Evolutionary conservation across 2,888 invertebrate genomes (phyloP).

Genomic region (Trissolcus brochymenae): DNA sequence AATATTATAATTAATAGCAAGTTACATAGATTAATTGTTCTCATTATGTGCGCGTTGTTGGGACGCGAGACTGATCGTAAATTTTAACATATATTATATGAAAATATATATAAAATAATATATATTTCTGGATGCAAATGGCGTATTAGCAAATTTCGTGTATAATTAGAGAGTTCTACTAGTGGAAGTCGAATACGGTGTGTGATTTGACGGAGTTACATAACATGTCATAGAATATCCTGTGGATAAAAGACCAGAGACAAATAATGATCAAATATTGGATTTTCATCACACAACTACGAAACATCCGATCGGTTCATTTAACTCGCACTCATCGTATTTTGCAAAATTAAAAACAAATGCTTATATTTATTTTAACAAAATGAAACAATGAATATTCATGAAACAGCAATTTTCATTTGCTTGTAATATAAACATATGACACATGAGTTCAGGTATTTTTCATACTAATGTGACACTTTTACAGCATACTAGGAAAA

Average conservation of each 20-base stretch:
- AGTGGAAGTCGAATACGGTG: conserved; percentile 17
- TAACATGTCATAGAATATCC: conserved; percentile 14
- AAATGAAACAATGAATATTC: background rate
- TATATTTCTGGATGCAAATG: conserved; percentile 49
- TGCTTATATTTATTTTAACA: background rate
- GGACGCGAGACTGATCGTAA: conserved; percentile 52
- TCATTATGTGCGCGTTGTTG: conserved; percentile 46
- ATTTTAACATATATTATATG: conserved; percentile 51
- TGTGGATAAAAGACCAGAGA: conserved; percentile 29
- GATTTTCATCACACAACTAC: conserved; percentile 9
- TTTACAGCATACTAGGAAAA: background rate
- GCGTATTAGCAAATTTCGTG: conserved; percentile 43
- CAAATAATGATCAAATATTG: conserved; percentile 37
- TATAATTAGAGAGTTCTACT: conserved; percentile 48
- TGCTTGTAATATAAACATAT: background rate
- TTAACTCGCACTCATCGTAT: background rate
- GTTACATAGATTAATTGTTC: conserved; percentile 42
- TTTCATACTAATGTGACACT: conserved; percentile 1
- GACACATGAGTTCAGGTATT: background rate
- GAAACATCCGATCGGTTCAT: background rate
- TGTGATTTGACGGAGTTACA: conserved; percentile 32
- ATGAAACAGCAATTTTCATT: no score
- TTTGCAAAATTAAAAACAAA: background rate
- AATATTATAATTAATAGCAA: conserved; percentile 34
- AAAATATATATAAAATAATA: conserved; percentile 35